A percentile compares a stretch with the other conserved stretches of the same genome.
Evolutionary conservation across 2,113 vertebrate genomes (phyloP).

Genomic region (Ia io): DNA sequence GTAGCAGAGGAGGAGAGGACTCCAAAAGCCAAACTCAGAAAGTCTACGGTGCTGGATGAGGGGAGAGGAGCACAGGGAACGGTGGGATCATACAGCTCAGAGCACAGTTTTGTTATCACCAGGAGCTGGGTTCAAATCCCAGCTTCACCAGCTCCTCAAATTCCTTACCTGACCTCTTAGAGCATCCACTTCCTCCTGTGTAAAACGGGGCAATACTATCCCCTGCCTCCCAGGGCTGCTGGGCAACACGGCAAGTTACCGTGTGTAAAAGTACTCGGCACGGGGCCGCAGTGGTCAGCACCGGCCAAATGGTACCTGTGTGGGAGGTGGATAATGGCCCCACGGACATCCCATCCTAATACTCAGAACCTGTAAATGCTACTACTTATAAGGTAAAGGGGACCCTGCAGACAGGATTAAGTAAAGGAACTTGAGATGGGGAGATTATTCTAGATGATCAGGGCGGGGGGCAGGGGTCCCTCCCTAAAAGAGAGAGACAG

Average conservation of each 20-base stretch:
- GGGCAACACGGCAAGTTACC: rapidly evolving
- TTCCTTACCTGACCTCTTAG: background rate
- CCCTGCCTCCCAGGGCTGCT: rapidly evolving
- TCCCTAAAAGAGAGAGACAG: rapidly evolving
- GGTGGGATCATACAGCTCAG: rapidly evolving
- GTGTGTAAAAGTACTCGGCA: rapidly evolving
- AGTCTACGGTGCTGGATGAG: background rate
- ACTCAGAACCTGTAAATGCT: background rate
- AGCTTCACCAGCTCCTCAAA: background rate
- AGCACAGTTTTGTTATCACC: background rate
- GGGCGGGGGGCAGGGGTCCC: too few relatives aligned
- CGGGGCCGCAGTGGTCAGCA: rapidly evolving
- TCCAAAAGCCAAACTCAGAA: background rate
- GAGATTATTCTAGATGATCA: too few relatives aligned
- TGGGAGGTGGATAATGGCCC: rapidly evolving
- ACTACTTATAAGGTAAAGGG: background rate
- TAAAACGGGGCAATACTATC: rapidly evolving
- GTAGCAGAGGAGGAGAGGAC: background rate
- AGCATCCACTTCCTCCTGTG: background rate
- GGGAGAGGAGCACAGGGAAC: rapidly evolving
- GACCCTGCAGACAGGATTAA: background rate
- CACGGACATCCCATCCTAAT: background rate
- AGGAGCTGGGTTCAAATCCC: background rate
- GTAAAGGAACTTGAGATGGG: background rate
- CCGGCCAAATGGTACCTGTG: rapidly evolving